phyloP scores from a whole-genome alignment of 1,140 invertebrate genomes.

The Drosophila equinoxialis region DNA sequence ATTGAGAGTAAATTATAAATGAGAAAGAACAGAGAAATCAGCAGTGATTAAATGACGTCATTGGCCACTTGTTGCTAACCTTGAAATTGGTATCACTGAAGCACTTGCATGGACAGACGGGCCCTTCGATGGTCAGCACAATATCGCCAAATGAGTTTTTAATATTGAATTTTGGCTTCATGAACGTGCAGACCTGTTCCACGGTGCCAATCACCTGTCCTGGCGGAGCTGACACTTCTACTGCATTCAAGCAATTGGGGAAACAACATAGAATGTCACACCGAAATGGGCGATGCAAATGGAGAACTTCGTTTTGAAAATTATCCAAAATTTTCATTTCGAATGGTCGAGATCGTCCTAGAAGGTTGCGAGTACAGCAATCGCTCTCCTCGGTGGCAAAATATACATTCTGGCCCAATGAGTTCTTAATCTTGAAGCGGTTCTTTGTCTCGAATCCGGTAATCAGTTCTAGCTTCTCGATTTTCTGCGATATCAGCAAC shows the following conservation, averaged over 20 bases:
- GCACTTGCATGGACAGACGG: slow-evolving; percentile 85
- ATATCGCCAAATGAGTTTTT: slow-evolving; percentile 86
- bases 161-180: slow-evolving; percentile 87
- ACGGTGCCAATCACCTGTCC: slow-evolving; percentile 86
- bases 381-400: slow-evolving; percentile 92
- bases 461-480: slow-evolving; percentile 91
- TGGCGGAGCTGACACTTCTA: slow-evolving; percentile 84
- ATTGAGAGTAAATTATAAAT: background rate
- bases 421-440: slow-evolving; percentile 91
- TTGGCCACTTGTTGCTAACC: slow-evolving; percentile 62
- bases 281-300: slow-evolving; percentile 88
- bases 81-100: slow-evolving; percentile 86
- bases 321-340: slow-evolving; percentile 93
- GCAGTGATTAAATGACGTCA: slow-evolving; percentile 16
- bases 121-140: slow-evolving; percentile 89
- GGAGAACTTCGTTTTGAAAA: slow-evolving; percentile 89
- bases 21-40: background rate
- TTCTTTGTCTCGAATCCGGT: slow-evolving; percentile 93
- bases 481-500: slow-evolving; percentile 92
- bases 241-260: slow-evolving; percentile 91
- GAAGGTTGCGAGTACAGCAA: slow-evolving; percentile 89
- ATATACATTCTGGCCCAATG: slow-evolving; percentile 90
- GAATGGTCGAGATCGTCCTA: slow-evolving; percentile 90
- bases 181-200: slow-evolving; percentile 89
- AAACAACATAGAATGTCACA: slow-evolving; percentile 89